Percentiles rank a stretch among this genome's conserved stretches.
phyloP scores from a whole-genome alignment of 1,140 invertebrate species.

The Limonius californicus region DNA sequence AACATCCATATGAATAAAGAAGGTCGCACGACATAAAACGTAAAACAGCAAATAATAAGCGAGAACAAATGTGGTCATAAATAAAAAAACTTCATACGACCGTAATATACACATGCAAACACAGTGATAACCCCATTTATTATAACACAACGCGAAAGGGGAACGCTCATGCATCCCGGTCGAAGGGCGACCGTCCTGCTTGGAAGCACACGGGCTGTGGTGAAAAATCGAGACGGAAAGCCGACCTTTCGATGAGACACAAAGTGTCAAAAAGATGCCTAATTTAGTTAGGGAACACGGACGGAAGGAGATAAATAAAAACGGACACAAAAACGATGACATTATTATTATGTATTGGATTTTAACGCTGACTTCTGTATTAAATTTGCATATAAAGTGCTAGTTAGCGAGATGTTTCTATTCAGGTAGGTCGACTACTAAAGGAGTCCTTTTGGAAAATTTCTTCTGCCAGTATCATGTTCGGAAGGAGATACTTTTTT shows the following conservation, averaged over 20 bases:
- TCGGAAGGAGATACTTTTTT: no score
- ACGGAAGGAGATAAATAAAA: not conserved
- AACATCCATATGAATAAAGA: not conserved
- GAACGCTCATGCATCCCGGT: not conserved
- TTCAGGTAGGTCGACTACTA: conserved; percentile 1
- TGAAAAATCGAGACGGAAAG: not conserved
- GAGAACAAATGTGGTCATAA: conserved; percentile 20
- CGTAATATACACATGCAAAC: conserved; percentile 21
- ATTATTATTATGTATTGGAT: conserved; percentile 16
- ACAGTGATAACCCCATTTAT: conserved; percentile 22
- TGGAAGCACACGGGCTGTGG: not conserved
- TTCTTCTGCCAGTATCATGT: no score
- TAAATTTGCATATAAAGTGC: not conserved
- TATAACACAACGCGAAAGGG: conserved; percentile 10
- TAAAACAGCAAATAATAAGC: conserved; percentile 18
- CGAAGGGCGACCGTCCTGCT: not conserved
- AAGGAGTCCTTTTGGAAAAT: no score
- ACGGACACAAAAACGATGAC: conserved; percentile 3
- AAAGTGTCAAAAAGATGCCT: conserved; percentile 7
- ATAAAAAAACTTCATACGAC: conserved; percentile 20
- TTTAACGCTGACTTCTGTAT: conserved; percentile 3
- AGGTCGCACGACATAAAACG: conserved; percentile 2
- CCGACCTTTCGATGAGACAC: not conserved
- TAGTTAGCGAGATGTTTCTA: not conserved
- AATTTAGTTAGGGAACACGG: conserved; percentile 3